phyloP scores from a whole-genome alignment of 2,113 vertebrate species.

The Sebastes fasciatus region DNA sequence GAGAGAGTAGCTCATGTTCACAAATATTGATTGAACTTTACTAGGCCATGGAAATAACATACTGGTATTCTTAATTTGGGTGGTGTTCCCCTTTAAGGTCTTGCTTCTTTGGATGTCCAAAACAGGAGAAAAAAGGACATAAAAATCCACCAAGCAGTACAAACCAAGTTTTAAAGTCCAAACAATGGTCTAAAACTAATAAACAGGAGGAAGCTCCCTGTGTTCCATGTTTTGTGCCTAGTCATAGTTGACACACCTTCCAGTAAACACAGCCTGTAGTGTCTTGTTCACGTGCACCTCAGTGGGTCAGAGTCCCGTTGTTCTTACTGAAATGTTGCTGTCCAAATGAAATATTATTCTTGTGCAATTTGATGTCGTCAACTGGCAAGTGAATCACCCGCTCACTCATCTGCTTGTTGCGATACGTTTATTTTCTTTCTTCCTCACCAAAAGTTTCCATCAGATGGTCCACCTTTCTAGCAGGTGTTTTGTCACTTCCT shows the following conservation, averaged over 20 bases:
- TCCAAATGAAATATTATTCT: not conserved
- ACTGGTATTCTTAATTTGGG: too few species aligned
- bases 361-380: not conserved
- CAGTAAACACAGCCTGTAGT: constrained; percentile 33
- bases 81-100: too few species aligned
- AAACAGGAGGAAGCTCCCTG: constrained; percentile 9
- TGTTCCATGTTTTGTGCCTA: not conserved
- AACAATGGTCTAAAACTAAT: constrained; percentile 34
- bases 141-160: constrained; percentile 8
- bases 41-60: too few species aligned
- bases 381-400: not conserved
- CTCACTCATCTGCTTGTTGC: not conserved
- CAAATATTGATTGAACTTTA: too few species aligned
- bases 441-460: constrained; percentile 24
- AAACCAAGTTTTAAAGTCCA: constrained; percentile 47
- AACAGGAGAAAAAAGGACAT: too few species aligned
- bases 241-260: constrained; percentile 23
- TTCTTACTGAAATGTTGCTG: not conserved
- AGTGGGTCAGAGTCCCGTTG: not conserved
- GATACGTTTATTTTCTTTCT: not conserved
- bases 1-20: too few species aligned
- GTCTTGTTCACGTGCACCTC: not conserved
- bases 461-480: constrained; percentile 40
- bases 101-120: too few species aligned
- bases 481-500: constrained; percentile 56